phyloP scores from a whole-genome alignment of 2,888 invertebrate genomes.

The Cheiracanthium punctorium region DNA sequence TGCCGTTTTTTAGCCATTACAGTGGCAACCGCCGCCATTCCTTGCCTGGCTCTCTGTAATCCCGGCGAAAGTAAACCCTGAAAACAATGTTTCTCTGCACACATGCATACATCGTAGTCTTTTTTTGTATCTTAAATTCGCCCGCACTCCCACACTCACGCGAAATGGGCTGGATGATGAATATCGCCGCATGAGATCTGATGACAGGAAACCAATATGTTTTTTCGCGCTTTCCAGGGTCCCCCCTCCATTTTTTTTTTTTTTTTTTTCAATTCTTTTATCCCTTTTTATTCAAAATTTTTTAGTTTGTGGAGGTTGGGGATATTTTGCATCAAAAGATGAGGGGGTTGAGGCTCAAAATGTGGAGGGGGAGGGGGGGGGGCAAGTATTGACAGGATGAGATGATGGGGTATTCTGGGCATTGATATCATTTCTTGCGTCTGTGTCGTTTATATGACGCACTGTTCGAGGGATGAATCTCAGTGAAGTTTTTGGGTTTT shows the following conservation, averaged over 20 bases:
- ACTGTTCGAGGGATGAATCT: background rate
- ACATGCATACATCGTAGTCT: background rate
- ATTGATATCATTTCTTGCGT: conserved; percentile 14
- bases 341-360: conserved; percentile 12
- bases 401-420: background rate
- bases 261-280: background rate
- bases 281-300: conserved; percentile 8
- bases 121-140: background rate
- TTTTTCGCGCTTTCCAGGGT: background rate
- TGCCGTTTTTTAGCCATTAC: no score
- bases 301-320: conserved; percentile 3
- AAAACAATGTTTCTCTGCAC: background rate
- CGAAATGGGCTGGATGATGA: background rate
- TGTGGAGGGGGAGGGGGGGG: background rate
- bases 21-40: no score
- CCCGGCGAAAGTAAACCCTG: background rate
- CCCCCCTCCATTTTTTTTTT: background rate
- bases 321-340: conserved; percentile 31
- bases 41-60: no score
- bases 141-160: background rate
- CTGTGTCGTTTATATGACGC: background rate
- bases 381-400: conserved; percentile 16
- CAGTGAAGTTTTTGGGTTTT: background rate
- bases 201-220: conserved; percentile 47
- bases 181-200: background rate